Percentiles rank a stretch among this genome's conserved stretches.
Evolutionary conservation across 2,797 vertebrate genomes (phyloP).

Genomic region (Dicrostonyx torquatus): DNA sequence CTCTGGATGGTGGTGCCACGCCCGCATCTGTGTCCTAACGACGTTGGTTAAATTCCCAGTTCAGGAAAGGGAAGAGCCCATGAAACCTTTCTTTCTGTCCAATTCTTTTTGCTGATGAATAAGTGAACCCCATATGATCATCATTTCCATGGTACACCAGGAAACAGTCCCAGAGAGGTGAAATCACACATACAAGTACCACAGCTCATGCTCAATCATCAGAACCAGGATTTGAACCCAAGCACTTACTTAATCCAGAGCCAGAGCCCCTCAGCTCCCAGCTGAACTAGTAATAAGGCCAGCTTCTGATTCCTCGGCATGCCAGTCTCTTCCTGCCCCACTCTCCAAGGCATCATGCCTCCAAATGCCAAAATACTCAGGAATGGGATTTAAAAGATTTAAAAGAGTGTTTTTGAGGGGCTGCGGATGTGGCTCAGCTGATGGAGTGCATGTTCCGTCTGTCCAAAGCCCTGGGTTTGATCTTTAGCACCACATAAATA

Average conservation of each 20-base stretch:
- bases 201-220: neutral
- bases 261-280: neutral
- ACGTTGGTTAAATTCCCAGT: neutral
- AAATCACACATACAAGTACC: neutral
- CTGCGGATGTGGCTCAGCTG: too few relatives aligned
- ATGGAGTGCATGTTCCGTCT: neutral
- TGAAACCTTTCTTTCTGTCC: neutral
- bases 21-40: neutral
- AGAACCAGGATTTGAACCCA: neutral
- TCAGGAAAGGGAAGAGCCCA: neutral
- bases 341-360: neutral
- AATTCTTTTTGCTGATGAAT: neutral
- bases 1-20: neutral
- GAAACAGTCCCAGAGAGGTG: conserved; percentile 17
- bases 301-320: rapidly evolving
- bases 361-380: neutral
- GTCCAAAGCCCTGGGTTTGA: neutral
- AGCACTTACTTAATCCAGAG: neutral
- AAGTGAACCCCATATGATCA: neutral
- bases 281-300: neutral
- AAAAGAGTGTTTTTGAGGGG: neutral
- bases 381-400: neutral
- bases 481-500: neutral
- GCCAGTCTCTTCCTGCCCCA: neutral
- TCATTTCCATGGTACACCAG: neutral